Evolutionary conservation across 2,888 invertebrate species (phyloP).

Genomic region (Latrodectus hesperus): DNA sequence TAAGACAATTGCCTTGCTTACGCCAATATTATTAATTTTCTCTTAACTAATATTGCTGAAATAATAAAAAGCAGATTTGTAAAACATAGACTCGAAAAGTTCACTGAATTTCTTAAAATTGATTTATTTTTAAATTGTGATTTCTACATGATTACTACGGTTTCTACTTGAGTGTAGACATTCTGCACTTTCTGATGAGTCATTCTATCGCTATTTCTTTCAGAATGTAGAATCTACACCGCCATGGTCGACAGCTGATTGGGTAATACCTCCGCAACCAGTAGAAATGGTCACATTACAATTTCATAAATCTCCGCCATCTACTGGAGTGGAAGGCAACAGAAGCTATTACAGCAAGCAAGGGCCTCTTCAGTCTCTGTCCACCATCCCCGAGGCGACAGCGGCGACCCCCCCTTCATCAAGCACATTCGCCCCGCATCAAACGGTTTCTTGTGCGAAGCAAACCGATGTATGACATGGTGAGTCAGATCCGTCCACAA

Average conservation of each 20-base stretch:
- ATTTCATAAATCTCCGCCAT: constrained; percentile 30
- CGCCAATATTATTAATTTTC: too few species aligned
- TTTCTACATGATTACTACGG: too few species aligned
- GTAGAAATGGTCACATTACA: constrained; percentile 62
- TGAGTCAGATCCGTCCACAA: background rate
- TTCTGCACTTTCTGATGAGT: too few species aligned
- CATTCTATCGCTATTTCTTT: background rate
- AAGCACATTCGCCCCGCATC: constrained; percentile 20
- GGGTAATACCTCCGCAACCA: constrained; percentile 61
- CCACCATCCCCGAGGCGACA: constrained; percentile 36
- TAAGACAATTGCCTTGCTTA: too few species aligned
- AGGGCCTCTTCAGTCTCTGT: constrained; percentile 25
- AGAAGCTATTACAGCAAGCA: constrained; percentile 19
- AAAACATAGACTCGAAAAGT: too few species aligned
- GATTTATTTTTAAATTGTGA: too few species aligned
- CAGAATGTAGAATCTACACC: constrained; percentile 42
- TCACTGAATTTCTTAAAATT: too few species aligned
- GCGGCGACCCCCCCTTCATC: constrained; percentile 20
- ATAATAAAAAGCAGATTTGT: too few species aligned
- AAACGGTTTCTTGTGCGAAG: constrained; percentile 25
- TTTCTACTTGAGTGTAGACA: too few species aligned
- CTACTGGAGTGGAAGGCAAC: background rate
- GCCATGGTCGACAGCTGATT: constrained; percentile 57
- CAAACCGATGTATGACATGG: constrained; percentile 64
- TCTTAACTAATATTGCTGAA: too few species aligned